Percentiles rank a stretch among this genome's conserved stretches.
These are phyloP conservation scores for Sericinus montela DNA, from an alignment of 2,888 invertebrate genomes.

Conservation along the genomic window DNA sequence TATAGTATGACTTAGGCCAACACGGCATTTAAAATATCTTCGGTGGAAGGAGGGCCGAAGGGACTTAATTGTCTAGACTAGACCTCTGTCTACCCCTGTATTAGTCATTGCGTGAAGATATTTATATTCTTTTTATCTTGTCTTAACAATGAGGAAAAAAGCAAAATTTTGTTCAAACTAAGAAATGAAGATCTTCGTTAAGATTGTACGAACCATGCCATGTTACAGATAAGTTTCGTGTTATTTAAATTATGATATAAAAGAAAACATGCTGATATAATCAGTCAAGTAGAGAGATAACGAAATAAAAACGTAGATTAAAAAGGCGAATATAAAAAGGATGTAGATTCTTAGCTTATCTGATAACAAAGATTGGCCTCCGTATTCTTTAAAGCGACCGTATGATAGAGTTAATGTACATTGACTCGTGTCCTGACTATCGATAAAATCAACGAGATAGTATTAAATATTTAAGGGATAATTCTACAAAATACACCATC, in stretches of 20 bases:
- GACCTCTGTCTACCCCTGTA: too few species aligned
- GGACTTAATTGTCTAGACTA: too few species aligned
- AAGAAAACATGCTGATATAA: not conserved
- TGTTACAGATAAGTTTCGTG: slow-evolving; percentile 1
- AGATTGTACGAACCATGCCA: not conserved
- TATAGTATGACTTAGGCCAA: too few species aligned
- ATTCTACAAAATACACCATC: too few species aligned
- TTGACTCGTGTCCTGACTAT: slow-evolving; percentile 41
- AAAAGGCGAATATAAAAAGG: not conserved
- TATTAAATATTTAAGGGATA: too few species aligned
- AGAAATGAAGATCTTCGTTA: not conserved
- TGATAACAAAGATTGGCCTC: not conserved
- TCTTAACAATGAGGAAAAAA: too few species aligned
- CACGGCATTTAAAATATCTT: too few species aligned
- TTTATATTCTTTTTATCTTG: too few species aligned
- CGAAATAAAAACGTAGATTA: not conserved
- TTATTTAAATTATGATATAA: slow-evolving; percentile 2
- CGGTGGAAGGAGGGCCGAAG: too few species aligned
- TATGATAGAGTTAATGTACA: slow-evolving; percentile 31
- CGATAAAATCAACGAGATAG: too few species aligned
- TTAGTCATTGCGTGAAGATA: too few species aligned
- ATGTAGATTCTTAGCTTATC: not conserved
- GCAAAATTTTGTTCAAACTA: too few species aligned
- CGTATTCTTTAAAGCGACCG: slow-evolving; percentile 29
- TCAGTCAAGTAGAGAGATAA: slow-evolving; percentile 1